Conservation (phyloP, 2,113 vertebrate species). For the Diphyllodes magnificus region DNA sequence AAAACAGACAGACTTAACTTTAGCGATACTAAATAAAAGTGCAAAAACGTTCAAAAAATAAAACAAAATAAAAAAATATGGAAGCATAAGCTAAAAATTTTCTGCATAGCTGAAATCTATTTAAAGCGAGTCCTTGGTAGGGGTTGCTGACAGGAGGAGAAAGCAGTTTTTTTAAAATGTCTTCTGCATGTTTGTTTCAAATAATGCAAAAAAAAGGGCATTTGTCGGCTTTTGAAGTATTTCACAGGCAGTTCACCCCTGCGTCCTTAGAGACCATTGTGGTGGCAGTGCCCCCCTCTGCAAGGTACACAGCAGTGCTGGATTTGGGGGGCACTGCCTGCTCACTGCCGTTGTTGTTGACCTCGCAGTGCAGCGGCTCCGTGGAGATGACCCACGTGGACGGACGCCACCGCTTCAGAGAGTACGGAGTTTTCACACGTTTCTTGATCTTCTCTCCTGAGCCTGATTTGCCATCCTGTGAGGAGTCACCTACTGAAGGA, state of each 20-base stretch:
- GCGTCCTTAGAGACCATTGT: conserved; percentile 79
- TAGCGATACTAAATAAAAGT: conserved; percentile 81
- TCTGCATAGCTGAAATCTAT: conserved; percentile 99
- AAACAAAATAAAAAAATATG: conserved; percentile 76
- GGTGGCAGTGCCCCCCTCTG: conserved; percentile 83
- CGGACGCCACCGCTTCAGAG: conserved; percentile 94
- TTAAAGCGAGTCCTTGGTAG: conserved; percentile 87
- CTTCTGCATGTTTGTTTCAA: conserved; percentile 70
- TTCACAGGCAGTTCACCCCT: conserved; percentile 86
- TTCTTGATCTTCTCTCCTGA: conserved; percentile 98
- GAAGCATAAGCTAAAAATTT: conserved; percentile 87
- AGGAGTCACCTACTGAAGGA: conserved; percentile 76
- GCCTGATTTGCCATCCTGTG: conserved; percentile 80
- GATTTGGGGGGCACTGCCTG: conserved; percentile 82
- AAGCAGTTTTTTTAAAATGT: conserved; percentile 68
- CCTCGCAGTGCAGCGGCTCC: conserved; percentile 84
- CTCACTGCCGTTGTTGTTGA: conserved; percentile 75
- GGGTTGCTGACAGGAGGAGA: conserved; percentile 75
- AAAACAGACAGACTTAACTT: conserved; percentile 78
- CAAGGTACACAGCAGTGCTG: conserved; percentile 89
- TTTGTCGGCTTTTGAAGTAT: conserved; percentile 43
- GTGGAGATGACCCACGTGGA: conserved; percentile 97
- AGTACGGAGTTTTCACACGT: conserved; percentile 97
- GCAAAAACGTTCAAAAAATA: conserved; percentile 74
- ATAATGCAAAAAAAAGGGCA: conserved; percentile 67